Conservation (phyloP, 2,797 vertebrate genomes). For the Chaetophractus vellerosus region DNA sequence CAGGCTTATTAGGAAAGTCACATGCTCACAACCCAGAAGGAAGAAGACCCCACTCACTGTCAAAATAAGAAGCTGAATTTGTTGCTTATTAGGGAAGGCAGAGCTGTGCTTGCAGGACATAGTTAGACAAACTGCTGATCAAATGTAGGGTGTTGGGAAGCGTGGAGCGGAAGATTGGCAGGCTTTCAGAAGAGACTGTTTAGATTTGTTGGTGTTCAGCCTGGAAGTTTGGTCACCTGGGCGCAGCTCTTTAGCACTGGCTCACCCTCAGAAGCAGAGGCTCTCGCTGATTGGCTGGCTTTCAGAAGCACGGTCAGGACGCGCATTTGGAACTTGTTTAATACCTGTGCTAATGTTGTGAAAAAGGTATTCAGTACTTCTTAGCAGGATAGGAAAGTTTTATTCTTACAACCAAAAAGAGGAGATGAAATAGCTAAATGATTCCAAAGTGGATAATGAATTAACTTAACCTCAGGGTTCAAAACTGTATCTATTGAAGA, state of each 20-base stretch:
- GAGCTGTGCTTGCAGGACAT: neutral
- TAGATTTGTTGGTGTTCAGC: neutral
- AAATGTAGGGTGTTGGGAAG: neutral
- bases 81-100: neutral
- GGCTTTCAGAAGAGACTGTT: neutral
- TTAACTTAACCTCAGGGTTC: slow-evolving; percentile 53
- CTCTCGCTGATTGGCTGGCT: neutral
- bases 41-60: neutral
- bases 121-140: neutral
- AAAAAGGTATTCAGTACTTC: too few species aligned
- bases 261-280: neutral
- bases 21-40: neutral
- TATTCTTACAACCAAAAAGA: neutral
- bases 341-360: too few species aligned
- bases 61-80: neutral
- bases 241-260: neutral
- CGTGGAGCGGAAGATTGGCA: neutral
- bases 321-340: too few species aligned
- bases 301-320: neutral
- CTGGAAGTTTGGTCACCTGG: neutral
- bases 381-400: neutral
- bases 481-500: neutral
- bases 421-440: neutral
- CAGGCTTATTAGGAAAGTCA: neutral
- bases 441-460: neutral